phyloP scores from a whole-genome alignment of 1,140 invertebrate genomes.

The Magallana gigas region DNA sequence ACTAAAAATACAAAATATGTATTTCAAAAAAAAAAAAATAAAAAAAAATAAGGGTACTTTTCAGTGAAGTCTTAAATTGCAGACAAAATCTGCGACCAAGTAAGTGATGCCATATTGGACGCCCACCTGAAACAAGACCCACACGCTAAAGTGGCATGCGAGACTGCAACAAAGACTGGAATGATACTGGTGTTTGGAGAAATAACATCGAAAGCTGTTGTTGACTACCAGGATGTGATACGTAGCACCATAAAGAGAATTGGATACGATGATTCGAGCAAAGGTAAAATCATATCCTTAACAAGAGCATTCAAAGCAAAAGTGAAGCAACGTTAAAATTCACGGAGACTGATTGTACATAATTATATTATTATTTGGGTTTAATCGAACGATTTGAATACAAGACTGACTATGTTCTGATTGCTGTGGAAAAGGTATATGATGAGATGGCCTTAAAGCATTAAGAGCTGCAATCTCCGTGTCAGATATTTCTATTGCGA shows the following conservation, averaged over 20 bases:
- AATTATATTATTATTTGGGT: too few species aligned
- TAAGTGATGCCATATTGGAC: slow-evolving; percentile 99
- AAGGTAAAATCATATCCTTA: slow-evolving; percentile 81
- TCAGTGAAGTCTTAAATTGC: slow-evolving; percentile 40
- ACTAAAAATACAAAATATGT: too few species aligned
- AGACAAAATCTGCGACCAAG: slow-evolving; percentile 99
- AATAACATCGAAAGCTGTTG: slow-evolving; percentile 87
- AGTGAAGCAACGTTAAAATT: too few species aligned
- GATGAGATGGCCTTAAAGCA: too few species aligned
- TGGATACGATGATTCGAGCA: slow-evolving; percentile 97
- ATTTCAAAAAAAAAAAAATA: too few species aligned
- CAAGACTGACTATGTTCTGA: background rate
- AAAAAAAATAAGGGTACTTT: too few species aligned
- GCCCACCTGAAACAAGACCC: slow-evolving; percentile 98
- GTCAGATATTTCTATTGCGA: too few species aligned
- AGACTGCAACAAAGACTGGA: slow-evolving; percentile 82
- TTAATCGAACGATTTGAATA: background rate
- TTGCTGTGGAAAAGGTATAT: too few species aligned
- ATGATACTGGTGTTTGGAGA: slow-evolving; percentile 85
- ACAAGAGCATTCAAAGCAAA: too few species aligned
- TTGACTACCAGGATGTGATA: slow-evolving; percentile 98
- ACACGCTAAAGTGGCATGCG: slow-evolving; percentile 98
- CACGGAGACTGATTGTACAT: background rate
- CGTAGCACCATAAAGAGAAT: slow-evolving; percentile 97
- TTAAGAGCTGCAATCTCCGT: too few species aligned